Evolutionary conservation across 2,113 vertebrate species (phyloP).

Genomic region (Micromys minutus): DNA sequence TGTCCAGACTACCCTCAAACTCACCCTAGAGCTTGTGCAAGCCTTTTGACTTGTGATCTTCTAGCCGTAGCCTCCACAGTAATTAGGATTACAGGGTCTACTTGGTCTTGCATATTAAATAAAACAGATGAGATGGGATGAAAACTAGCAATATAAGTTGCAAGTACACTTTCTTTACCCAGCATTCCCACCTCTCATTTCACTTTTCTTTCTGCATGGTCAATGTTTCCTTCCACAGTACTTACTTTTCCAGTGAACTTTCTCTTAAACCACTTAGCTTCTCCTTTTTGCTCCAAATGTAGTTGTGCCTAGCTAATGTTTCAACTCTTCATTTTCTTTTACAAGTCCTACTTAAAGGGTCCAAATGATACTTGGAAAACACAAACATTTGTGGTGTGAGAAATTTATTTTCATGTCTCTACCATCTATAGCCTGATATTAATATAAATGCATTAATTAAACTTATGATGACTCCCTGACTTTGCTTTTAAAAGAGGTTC

Average conservation of each 20-base stretch:
- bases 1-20: neutral
- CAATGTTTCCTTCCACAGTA: neutral
- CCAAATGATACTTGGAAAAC: neutral
- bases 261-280: neutral
- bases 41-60: neutral
- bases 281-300: neutral
- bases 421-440: neutral
- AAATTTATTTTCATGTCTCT: neutral
- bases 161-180: neutral
- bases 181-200: neutral
- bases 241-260: neutral
- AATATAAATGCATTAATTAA: neutral
- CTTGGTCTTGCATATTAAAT: neutral
- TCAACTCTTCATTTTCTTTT: neutral
- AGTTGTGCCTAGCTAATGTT: neutral
- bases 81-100: neutral
- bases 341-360: neutral
- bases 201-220: neutral
- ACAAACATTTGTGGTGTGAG: neutral
- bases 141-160: neutral
- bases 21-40: neutral
- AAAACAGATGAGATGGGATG: conserved; percentile 11
- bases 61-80: neutral
- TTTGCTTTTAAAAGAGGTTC: neutral
- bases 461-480: accelerated